These are phyloP conservation scores for Entomobrya multifasciata DNA, from an alignment of 2,888 invertebrate genomes.

Conservation along the genomic window DNA sequence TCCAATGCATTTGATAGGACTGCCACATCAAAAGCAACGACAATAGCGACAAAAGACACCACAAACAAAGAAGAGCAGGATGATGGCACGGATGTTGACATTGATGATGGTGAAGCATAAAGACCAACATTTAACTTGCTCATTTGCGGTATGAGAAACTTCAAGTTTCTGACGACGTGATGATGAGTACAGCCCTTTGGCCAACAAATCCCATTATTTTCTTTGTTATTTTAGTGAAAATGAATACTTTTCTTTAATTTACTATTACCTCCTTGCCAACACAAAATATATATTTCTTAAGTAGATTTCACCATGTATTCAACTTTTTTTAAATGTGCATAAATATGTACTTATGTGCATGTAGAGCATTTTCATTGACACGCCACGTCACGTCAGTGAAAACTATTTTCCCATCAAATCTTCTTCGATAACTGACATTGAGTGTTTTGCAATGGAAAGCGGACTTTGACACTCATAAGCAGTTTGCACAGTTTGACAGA, in stretches of 20 bases:
- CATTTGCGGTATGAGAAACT: background rate
- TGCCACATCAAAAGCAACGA: constrained; percentile 60
- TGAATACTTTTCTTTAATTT: background rate
- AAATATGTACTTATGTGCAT: too few relatives aligned
- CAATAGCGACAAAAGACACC: constrained; percentile 16
- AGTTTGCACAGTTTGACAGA: too few relatives aligned
- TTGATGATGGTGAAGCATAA: background rate
- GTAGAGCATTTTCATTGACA: too few relatives aligned
- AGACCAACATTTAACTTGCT: too few relatives aligned
- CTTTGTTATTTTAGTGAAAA: background rate
- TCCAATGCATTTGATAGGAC: constrained; percentile 34
- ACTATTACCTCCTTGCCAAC: background rate
- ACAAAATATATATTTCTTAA: too few relatives aligned
- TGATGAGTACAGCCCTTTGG: background rate
- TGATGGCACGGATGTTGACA: background rate
- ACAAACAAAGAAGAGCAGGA: constrained; percentile 2
- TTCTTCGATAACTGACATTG: too few relatives aligned
- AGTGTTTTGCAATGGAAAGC: too few relatives aligned
- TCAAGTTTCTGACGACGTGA: background rate
- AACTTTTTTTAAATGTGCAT: too few relatives aligned
- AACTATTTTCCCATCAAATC: too few relatives aligned
- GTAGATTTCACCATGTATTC: too few relatives aligned
- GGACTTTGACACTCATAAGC: too few relatives aligned
- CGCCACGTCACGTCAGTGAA: too few relatives aligned
- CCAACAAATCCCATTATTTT: constrained; percentile 25